Evolutionary conservation across 1,140 invertebrate genomes (phyloP).

Genomic region (Ditylenchus dipsaci): DNA sequence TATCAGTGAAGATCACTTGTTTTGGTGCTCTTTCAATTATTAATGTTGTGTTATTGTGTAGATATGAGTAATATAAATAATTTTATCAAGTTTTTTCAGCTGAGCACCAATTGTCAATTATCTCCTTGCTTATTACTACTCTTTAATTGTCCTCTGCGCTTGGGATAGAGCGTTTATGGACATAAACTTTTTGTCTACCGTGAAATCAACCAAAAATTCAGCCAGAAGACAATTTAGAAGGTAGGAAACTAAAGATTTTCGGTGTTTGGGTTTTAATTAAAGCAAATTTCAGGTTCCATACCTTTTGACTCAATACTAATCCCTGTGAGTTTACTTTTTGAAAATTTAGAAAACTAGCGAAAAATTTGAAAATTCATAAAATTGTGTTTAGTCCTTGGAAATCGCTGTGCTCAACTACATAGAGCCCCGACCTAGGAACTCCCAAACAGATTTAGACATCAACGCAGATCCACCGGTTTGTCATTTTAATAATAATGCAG

Average conservation of each 20-base stretch:
- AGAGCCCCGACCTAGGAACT: constrained; percentile 33
- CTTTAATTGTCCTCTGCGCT: constrained; percentile 4
- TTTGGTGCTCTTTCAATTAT: too few species aligned
- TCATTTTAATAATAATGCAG: too few species aligned
- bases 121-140: too few species aligned
- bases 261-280: background rate
- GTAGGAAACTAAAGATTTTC: too few species aligned
- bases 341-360: background rate
- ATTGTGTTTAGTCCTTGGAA: constrained; percentile 8
- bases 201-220: constrained; percentile 46
- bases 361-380: constrained; percentile 28
- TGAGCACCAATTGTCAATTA: too few species aligned
- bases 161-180: constrained; percentile 55
- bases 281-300: constrained; percentile 1
- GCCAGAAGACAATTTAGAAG: constrained; percentile 52
- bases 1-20: too few species aligned
- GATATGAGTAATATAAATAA: too few species aligned
- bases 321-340: constrained; percentile 6
- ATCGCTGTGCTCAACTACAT: constrained; percentile 18
- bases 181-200: constrained; percentile 33
- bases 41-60: too few species aligned
- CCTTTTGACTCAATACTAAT: constrained; percentile 13
- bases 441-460: constrained; percentile 50
- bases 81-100: too few species aligned
- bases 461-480: constrained; percentile 47